Evolutionary conservation across 2,113 vertebrate species (phyloP), one percentile per base, ranked within the genome.

Genomic region (Triplophysa siluroides): DNA sequence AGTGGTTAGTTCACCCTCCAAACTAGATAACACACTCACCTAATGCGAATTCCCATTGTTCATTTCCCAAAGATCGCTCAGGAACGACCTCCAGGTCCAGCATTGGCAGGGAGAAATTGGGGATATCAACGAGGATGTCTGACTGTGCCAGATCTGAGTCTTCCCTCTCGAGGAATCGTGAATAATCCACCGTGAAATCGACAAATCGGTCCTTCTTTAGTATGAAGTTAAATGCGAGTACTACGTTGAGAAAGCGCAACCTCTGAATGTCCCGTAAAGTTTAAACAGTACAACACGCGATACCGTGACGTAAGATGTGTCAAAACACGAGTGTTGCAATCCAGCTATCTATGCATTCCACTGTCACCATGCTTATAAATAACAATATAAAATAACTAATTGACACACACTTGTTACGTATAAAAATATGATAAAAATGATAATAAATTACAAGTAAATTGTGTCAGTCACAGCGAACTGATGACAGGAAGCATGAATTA

Each of bases 61-160:
- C 97, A 92, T 99, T 98, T 93, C 98, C 98, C 88, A 99, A 92
- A 93, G 98, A 99, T 85, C 98, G 95, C 93, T 99, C 98, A 89
- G 98, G 98, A 82, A 99, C 97, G 90, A 99, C 98, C 91, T 99
- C 97, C 93, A 99, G 94, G 93, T 99, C 98, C 91, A 99, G 97
- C 98, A 99, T 99, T 98, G 96, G 95, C 93, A 92, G 93, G 89
- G 92, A 86, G 81, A 62, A 58, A 79, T 21, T 64, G 64, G 47
- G 80, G 45, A 78, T 81, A 45, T 80, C 87, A 58, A 70, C 65
- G 61, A 78, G 85, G 74, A 80, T 70, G 78, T 83, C 81, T 47
- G 82, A 68, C 81, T 77, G 82, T 76, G 81, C 81, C 86, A 86
- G 78, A 78, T 78, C 74, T 82, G 87, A 82, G 84, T 81, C 83